phyloP scores from a whole-genome alignment of 2,113 vertebrate genomes.

The Istiophorus platypterus region DNA sequence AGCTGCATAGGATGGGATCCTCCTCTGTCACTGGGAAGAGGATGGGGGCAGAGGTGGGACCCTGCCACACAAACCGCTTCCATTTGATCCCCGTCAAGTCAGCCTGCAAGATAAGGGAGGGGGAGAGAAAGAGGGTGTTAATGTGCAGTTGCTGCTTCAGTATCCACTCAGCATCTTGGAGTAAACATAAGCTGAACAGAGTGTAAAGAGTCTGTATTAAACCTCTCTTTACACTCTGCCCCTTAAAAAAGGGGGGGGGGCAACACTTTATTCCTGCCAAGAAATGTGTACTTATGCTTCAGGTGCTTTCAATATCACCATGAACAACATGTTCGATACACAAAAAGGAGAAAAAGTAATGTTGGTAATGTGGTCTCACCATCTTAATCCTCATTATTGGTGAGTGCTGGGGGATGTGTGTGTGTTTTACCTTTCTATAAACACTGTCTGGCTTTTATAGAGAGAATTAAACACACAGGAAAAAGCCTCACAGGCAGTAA shows the following conservation, averaged over 20 bases:
- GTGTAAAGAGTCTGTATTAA: constrained; percentile 68
- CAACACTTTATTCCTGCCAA: constrained; percentile 24
- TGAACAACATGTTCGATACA: constrained; percentile 59
- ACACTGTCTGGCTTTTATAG: constrained; percentile 70
- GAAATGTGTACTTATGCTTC: constrained; percentile 34
- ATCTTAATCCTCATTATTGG: constrained; percentile 79
- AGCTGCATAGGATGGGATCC: constrained; percentile 98
- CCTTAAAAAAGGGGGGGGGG: neutral
- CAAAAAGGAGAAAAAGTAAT: constrained; percentile 46
- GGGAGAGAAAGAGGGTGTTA: constrained; percentile 22
- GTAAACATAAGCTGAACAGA: constrained; percentile 52
- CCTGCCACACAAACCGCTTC: constrained; percentile 97
- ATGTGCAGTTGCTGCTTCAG: constrained; percentile 50
- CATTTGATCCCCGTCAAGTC: constrained; percentile 99
- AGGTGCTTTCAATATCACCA: constrained; percentile 54
- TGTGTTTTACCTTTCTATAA: constrained; percentile 61
- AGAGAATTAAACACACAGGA: constrained; percentile 70
- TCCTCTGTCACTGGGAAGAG: constrained; percentile 98
- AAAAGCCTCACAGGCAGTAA: constrained; percentile 71
- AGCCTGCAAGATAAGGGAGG: constrained; percentile 82
- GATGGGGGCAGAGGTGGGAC: constrained; percentile 96
- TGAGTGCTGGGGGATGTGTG: constrained; percentile 44
- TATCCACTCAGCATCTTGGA: constrained; percentile 58
- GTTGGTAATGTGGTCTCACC: constrained; percentile 66
- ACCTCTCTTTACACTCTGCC: constrained; percentile 56